Evolutionary conservation across 1,140 invertebrate species (phyloP), one percentile per base, ranked within the genome.

Genomic region (Hermetia illucens): DNA sequence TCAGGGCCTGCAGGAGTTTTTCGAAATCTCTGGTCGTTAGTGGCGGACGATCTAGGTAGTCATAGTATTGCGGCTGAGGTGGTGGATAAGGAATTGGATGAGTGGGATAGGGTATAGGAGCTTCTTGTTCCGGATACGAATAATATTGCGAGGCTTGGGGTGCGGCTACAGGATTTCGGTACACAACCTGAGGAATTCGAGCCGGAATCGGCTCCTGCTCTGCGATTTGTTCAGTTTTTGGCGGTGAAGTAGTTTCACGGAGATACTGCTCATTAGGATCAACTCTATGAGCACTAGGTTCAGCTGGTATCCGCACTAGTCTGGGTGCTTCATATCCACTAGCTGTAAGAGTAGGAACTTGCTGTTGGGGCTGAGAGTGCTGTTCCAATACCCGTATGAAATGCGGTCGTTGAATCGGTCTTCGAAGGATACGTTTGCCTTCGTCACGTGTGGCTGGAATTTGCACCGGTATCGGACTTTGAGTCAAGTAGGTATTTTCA

Each of bases 1-100:
- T 66, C 34, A 74, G 50, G 50, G 68, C 64, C 21, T 74, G 67
- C 5, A 74, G 55, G 27, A 74, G 55, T 31, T 62, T 58, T 50
- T 70, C 68, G 30, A 74, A 63, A 48, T 74, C 70, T 53, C 63
- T 64, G 3, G 63, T 53, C 36, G 61, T 51, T 42, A 66, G 64
- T 3, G 51, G 51, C n/a, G n/a, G n/a, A 29, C 53, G 13, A 18
- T 44, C 40, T 36, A 21, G 22, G 39, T 39, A 39, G 24, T 44
- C 50, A 59, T 53, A 20, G 39, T 33, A 32, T 64, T 38, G 15
- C 15, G 34, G 34, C n/a, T 21, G 12, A 12, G n/a, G 5, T 22
- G 13, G 3, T 5, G 19, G 34, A 22, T 22, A 36, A 22, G 56
- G 54, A n/a, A n/a, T n/a, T n/a, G n/a, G n/a, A n/a, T n/a, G n/a